Evolutionary conservation across 2,113 vertebrate species (phyloP).

Genomic region (Aphyosemion australe): DNA sequence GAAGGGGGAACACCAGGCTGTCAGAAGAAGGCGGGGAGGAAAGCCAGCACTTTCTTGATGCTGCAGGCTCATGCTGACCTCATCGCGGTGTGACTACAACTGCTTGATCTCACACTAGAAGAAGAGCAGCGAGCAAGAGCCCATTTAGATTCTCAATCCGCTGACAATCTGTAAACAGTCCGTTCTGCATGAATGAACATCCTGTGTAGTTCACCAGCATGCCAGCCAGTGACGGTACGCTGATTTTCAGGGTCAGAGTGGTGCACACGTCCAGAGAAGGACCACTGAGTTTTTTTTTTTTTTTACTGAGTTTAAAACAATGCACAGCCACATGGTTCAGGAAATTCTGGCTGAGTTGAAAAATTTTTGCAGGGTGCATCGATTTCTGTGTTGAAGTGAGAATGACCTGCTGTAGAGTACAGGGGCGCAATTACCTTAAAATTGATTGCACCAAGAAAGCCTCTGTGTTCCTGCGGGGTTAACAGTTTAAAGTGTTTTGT

Average conservation of each 20-base stretch:
- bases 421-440: slow-evolving; percentile 11
- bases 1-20: slow-evolving; percentile 52
- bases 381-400: slow-evolving; percentile 23
- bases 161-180: slow-evolving; percentile 58
- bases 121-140: slow-evolving; percentile 24
- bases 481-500: background rate
- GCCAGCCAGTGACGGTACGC: slow-evolving; percentile 48
- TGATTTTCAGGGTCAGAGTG: slow-evolving; percentile 62
- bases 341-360: slow-evolving; percentile 20
- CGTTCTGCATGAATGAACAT: slow-evolving; percentile 50
- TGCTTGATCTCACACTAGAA: slow-evolving; percentile 33
- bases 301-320: slow-evolving; percentile 26
- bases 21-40: slow-evolving; percentile 44
- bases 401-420: slow-evolving; percentile 2
- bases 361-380: slow-evolving; percentile 10
- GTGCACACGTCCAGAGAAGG: slow-evolving; percentile 42
- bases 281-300: slow-evolving; percentile 32
- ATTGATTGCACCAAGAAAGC: slow-evolving; percentile 19
- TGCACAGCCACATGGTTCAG: slow-evolving; percentile 3
- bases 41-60: slow-evolving; percentile 28
- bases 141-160: slow-evolving; percentile 56
- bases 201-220: slow-evolving; percentile 31
- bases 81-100: slow-evolving; percentile 41
- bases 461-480: too few relatives aligned
- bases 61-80: slow-evolving; percentile 41